Percentiles rank a stretch among this genome's conserved stretches.
Evolutionary conservation across 2,797 vertebrate species (phyloP).

Genomic region (Chrysocyon brachyurus): DNA sequence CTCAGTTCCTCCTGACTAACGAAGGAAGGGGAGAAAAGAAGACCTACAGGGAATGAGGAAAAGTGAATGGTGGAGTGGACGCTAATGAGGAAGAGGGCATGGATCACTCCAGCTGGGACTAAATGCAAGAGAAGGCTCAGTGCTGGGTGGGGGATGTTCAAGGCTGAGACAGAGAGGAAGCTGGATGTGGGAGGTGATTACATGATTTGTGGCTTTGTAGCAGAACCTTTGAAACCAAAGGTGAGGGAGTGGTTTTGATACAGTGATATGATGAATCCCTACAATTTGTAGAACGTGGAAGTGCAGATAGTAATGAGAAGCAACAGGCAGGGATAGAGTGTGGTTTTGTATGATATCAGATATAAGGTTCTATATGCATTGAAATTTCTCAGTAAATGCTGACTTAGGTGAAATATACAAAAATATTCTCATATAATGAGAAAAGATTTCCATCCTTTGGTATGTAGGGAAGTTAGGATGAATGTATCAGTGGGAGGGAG

Average conservation of each 20-base stretch:
- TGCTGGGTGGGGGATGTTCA: rapidly evolving
- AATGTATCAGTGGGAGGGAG: not conserved
- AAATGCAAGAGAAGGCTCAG: not conserved
- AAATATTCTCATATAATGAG: not conserved
- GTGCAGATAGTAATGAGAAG: not conserved
- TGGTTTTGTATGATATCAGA: not conserved
- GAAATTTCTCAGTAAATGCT: slow-evolving; percentile 13
- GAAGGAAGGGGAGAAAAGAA: not conserved
- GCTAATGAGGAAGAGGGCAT: too few species aligned
- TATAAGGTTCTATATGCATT: not conserved
- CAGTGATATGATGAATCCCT: not conserved
- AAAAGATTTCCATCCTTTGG: not conserved
- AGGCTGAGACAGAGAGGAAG: not conserved
- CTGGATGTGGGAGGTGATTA: rapidly evolving
- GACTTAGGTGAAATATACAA: slow-evolving; percentile 27
- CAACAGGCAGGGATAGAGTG: not conserved
- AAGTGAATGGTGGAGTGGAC: not conserved
- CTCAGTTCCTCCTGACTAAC: slow-evolving; percentile 13
- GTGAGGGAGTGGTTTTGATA: not conserved
- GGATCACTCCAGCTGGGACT: not conserved
- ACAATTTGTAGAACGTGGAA: rapidly evolving
- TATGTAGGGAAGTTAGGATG: not conserved
- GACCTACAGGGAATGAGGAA: not conserved
- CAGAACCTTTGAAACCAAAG: not conserved
- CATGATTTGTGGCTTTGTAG: not conserved